Base-by-base conservation (phyloP, 92 coral and sea anemone genomes). In the Porites rus region DNA sequence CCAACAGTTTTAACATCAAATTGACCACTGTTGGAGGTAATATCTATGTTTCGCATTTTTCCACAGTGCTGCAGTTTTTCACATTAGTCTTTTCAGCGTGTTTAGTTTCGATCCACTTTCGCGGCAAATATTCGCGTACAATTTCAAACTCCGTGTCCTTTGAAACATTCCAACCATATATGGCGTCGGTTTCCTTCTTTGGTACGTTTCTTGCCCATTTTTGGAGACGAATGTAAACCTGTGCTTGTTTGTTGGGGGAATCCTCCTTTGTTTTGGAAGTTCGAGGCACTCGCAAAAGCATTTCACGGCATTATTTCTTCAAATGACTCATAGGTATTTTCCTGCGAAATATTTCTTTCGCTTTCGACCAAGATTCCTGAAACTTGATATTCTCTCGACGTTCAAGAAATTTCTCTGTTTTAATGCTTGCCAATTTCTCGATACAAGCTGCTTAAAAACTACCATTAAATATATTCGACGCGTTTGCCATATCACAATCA, bases 141-240 rank as follows among this genome's bases (percentile, higher is more conserved):
- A 61, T 73, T 97, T 97, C 94, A 93, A 95, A 97, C 94, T 94
- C 93, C 90, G 99, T 85, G 89, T 96, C 93, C 92, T 89, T 94
- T 97, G 80, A 69, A 80, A 87, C 96, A 88, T 93, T 92, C 94
- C 97, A 88, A 90, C 99, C 99, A 97, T 93, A 97, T 97, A 97
- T 90, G 99, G 99, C 96, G 86, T 88, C 92, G 75, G 88, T 97
- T 98, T 92, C 99, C 96, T 92, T 95, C 88, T 97, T 95, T 95
- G 99, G 99, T 79, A 60, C 90, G 71, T 89, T 88, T 92, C 82
- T 51, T 86, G 84, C 82, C 89, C 87, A 91, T 88, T 87, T 85
- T 89, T 92, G 87, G 94, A 84, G 81, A 77, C 84, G 46, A 70
- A 79, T 74, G 72, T 62, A 73, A 83, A 74, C 72, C 80, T 31